Evolutionary conservation across 2,888 invertebrate genomes (phyloP).

Genomic region (Rutpela maculata): DNA sequence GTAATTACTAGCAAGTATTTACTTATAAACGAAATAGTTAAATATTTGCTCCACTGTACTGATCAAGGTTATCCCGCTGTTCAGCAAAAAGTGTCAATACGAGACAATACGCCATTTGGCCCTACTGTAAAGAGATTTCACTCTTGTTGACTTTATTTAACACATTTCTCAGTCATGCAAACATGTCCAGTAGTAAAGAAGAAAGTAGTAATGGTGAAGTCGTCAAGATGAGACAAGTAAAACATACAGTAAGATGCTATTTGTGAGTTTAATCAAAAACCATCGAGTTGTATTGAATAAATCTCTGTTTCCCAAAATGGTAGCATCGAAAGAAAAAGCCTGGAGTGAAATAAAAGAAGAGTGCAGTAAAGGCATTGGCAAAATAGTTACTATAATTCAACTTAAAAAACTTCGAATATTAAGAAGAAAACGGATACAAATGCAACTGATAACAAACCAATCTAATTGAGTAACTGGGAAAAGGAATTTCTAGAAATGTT

Average conservation of each 20-base stretch:
- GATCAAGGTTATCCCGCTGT: neutral
- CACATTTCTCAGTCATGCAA: too few relatives aligned
- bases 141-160: neutral
- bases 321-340: slow-evolving; percentile 42
- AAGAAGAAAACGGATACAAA: slow-evolving; percentile 36
- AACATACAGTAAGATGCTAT: too few relatives aligned
- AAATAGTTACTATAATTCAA: slow-evolving; percentile 25
- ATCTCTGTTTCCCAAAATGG: too few relatives aligned
- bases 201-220: neutral
- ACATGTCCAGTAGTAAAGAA: slow-evolving; percentile 36
- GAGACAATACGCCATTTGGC: slow-evolving; percentile 1
- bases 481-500: slow-evolving; percentile 29
- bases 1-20: too few relatives aligned
- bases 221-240: neutral
- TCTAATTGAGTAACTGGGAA: slow-evolving; percentile 28
- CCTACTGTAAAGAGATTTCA: slow-evolving; percentile 5
- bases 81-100: slow-evolving; percentile 20
- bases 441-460: slow-evolving; percentile 29
- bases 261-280: too few relatives aligned
- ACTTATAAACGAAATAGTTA: too few relatives aligned
- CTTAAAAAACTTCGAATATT: slow-evolving; percentile 19
- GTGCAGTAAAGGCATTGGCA: slow-evolving; percentile 9
- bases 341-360: slow-evolving; percentile 34
- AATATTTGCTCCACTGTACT: too few relatives aligned
- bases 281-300: too few relatives aligned